Conservation (phyloP, 2,797 vertebrate species). For the Nasua narica region DNA sequence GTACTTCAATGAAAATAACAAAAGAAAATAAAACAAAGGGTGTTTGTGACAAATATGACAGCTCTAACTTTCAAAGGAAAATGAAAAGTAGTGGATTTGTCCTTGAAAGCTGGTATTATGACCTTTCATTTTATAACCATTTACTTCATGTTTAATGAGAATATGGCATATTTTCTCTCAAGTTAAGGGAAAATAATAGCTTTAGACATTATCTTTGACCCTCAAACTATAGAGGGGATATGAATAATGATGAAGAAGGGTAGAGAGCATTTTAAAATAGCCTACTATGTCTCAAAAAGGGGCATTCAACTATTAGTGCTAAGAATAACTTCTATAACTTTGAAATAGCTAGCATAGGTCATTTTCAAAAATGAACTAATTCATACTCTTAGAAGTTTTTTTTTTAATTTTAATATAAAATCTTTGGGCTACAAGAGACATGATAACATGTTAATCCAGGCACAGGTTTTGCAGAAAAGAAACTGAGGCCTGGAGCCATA, state of each 20-base stretch:
- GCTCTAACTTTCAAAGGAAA: slow-evolving; percentile 36
- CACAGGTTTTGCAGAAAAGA: neutral
- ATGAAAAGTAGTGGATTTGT: neutral
- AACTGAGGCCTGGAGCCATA: neutral
- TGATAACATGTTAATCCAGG: neutral
- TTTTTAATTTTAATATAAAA: neutral
- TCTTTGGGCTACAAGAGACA: neutral
- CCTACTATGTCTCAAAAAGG: neutral
- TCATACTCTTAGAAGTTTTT: neutral
- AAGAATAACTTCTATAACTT: slow-evolving; percentile 48
- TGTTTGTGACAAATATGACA: slow-evolving; percentile 3
- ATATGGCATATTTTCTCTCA: slow-evolving; percentile 45
- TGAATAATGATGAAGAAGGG: slow-evolving; percentile 27
- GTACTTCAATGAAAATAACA: neutral
- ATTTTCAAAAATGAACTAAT: neutral
- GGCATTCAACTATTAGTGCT: slow-evolving; percentile 2
- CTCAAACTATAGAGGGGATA: neutral
- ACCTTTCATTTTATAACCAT: slow-evolving; percentile 35
- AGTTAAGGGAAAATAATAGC: slow-evolving; percentile 23
- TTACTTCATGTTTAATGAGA: slow-evolving; percentile 61
- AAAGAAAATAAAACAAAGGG: neutral
- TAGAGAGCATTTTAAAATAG: slow-evolving; percentile 62
- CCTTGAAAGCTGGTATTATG: slow-evolving; percentile 38
- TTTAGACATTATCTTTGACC: slow-evolving; percentile 20
- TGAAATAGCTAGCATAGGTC: slow-evolving; percentile 13